A percentile compares a stretch with the other conserved stretches of the same genome.
These are phyloP conservation scores for Dendrocopos noguchii DNA, from an alignment of 2,113 vertebrate species.

Conservation along the genomic window DNA sequence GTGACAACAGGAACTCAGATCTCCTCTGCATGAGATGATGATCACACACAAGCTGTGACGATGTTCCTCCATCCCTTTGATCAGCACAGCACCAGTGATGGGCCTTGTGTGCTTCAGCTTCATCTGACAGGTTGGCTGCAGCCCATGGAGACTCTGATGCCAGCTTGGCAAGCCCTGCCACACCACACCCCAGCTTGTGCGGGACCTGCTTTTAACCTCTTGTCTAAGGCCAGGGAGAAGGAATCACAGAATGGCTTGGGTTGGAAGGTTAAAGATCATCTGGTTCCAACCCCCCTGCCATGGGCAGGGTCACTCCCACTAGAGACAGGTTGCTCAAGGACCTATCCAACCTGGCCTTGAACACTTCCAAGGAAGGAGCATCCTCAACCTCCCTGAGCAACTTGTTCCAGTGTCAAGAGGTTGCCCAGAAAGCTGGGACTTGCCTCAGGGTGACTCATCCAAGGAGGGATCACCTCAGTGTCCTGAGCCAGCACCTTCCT, in stretches of 20 bases:
- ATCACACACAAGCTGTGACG: neutral
- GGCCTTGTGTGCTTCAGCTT: neutral
- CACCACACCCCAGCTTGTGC: too few relatives aligned
- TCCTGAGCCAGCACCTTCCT: neutral
- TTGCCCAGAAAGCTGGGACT: neutral
- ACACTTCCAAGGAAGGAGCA: too few relatives aligned
- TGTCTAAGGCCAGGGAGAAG: neutral
- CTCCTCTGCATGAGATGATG: neutral
- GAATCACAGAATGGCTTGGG: too few relatives aligned
- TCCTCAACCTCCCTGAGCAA: too few relatives aligned
- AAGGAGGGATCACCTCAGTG: neutral
- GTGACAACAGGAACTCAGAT: neutral
- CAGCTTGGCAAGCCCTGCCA: neutral
- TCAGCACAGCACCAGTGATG: neutral
- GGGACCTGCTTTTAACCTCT: neutral
- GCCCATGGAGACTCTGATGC: neutral
- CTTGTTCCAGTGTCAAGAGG: too few relatives aligned
- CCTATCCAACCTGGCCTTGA: too few relatives aligned
- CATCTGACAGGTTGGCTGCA: neutral
- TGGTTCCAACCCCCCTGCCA: too few relatives aligned
- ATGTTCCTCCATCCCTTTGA: neutral
- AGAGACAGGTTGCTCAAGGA: too few relatives aligned
- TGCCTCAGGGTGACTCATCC: neutral
- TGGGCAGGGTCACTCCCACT: too few relatives aligned
- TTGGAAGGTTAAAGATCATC: too few relatives aligned